Evolutionary conservation across 1,140 invertebrate species (phyloP).

Genomic region (Micrasema minimum): DNA sequence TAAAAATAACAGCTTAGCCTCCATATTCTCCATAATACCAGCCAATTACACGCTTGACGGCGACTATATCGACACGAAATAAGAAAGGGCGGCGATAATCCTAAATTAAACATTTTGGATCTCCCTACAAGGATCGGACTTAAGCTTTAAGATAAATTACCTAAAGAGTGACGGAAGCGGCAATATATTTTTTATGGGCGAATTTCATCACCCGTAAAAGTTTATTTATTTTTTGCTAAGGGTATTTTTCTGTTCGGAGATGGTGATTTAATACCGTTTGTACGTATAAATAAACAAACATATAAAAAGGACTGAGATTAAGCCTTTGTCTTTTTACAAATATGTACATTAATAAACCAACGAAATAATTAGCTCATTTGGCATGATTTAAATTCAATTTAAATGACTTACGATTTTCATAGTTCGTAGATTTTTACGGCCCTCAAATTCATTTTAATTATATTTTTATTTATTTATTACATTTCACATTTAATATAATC

Average conservation of each 20-base stretch:
- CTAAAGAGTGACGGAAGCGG: not conserved
- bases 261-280: not conserved
- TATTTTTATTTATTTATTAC: no score
- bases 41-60: conserved; percentile 29
- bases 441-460: no score
- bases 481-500: no score
- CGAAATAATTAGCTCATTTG: no score
- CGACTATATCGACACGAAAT: conserved; percentile 21
- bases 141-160: not conserved
- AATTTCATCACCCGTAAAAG: conserved; percentile 12
- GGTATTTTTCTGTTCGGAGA: no score
- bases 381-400: no score
- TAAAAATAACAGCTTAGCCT: conserved; percentile 35
- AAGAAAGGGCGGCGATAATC: conserved; percentile 19
- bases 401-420: no score
- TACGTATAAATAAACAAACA: no score
- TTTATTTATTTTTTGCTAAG: not conserved
- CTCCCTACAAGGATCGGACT: conserved; percentile 13
- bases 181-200: conserved; percentile 18
- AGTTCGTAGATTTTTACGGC: no score
- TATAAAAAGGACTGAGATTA: no score
- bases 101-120: conserved; percentile 21
- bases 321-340: no score
- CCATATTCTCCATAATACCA: conserved; percentile 20
- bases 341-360: no score